Conservation (phyloP, 2,797 vertebrate species). For the Peromyscus aztecus region DNA sequence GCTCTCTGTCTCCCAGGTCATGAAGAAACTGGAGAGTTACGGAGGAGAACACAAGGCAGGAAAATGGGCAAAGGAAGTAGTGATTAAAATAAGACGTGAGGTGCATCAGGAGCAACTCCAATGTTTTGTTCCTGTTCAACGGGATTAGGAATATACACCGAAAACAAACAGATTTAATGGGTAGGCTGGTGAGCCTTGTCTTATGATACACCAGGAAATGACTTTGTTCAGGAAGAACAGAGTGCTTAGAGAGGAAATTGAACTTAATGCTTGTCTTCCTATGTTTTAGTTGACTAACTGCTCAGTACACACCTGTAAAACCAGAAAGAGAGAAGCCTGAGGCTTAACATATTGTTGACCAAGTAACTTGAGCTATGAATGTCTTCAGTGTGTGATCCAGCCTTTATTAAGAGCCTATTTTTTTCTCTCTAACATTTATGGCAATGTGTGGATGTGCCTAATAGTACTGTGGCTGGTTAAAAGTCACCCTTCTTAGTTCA, state of each 20-base stretch:
- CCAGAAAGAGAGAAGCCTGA: conserved; percentile 62
- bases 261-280: conserved; percentile 77
- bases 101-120: conserved; percentile 56
- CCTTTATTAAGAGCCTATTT: conserved; percentile 16
- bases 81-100: conserved; percentile 66
- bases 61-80: conserved; percentile 52
- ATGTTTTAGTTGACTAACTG: conserved; percentile 75
- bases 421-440: neutral
- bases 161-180: conserved; percentile 76
- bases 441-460: neutral
- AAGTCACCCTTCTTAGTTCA: conserved; percentile 30
- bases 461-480: conserved; percentile 30
- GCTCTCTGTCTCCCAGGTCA: neutral
- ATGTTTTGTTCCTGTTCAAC: conserved; percentile 43
- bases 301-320: conserved; percentile 74
- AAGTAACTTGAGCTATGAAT: conserved; percentile 75
- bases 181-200: conserved; percentile 63
- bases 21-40: conserved; percentile 21
- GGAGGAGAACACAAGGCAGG: conserved; percentile 58
- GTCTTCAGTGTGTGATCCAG: conserved; percentile 54
- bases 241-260: conserved; percentile 72
- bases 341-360: conserved; percentile 66
- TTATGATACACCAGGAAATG: conserved; percentile 74
- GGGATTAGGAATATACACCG: conserved; percentile 49
- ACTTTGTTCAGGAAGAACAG: conserved; percentile 68